Evolutionary conservation across 2,888 invertebrate genomes (phyloP), one percentile per base, ranked within the genome.

Genomic region (Coecobrya sp.): DNA sequence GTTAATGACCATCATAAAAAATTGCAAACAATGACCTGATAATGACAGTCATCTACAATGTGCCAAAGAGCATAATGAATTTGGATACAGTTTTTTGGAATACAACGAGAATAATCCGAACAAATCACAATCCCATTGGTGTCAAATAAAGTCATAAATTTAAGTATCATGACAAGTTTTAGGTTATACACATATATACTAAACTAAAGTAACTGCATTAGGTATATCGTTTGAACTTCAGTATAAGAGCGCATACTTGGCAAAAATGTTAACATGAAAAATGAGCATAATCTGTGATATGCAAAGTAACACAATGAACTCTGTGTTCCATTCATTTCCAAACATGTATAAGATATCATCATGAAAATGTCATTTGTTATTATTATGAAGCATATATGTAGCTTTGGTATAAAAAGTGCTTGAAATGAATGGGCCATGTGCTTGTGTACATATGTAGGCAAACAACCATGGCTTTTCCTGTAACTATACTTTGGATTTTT

Each of bases 291-390:
- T 49, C 13, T 49, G 10, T 49, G 49, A 27, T 68, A 79, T 59
- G 59, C 22, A 59, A 59, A 59, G 68, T 76, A 59, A 76, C 88
- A 79, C 88, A 88, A 88, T 88, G 88, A 88, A 81, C 88, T 88
- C 76, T 86, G 70, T 13, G 13, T 70, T 86, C 86, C 70, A 86
- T 86, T 70, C 86, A 86, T 59, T 10, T 45, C 16, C 59, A n/a
- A 59, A 59, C 59, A 7, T 11, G 59, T n/a, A n/a, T n/a, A n/a
- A n/a, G 59, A 19, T 59, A 59, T 25, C 65, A 68, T 52, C 11
- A 85, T 52, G n/a, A 68, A 22, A 68, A 65, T 52, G 19, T 42
- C 49, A 81, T 81, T 59, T 25, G n/a, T 55, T 59, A 65, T 65
- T 65, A 65, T 65, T 65, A 5, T 27, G 0, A 65, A 19, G 65